Conservation (phyloP, 2,797 vertebrate genomes). For the Champsocephalus gunnari region DNA sequence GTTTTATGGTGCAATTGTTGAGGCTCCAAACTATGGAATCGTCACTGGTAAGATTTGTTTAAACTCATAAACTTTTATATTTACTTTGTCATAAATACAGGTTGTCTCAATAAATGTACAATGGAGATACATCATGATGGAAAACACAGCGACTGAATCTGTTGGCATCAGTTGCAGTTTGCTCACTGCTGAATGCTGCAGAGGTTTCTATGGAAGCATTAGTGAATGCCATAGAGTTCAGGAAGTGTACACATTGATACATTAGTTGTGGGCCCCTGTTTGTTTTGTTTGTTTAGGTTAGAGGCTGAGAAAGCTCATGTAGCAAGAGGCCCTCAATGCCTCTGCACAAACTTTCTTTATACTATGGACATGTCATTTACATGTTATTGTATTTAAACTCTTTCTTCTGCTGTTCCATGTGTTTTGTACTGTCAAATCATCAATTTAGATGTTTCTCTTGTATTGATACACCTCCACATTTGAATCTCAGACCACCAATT, state of each 20-base stretch:
- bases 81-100: neutral
- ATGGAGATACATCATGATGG: conserved; percentile 1
- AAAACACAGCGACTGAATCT: conserved; percentile 28
- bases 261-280: conserved; percentile 30
- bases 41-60: conserved; percentile 90
- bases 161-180: conserved; percentile 52
- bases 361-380: neutral
- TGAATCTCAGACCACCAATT: neutral
- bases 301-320: conserved; percentile 27
- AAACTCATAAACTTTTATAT: neutral
- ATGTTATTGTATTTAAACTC: neutral
- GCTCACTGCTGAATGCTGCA: conserved; percentile 40
- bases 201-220: conserved; percentile 56
- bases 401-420: neutral
- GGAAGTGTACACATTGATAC: conserved; percentile 55
- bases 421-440: neutral
- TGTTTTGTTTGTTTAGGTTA: conserved; percentile 42
- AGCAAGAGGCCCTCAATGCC: conserved; percentile 19
- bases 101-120: neutral
- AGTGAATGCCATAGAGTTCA: conserved; percentile 57
- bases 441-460: neutral
- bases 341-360: conserved; percentile 11
- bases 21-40: conserved; percentile 97
- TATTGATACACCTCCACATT: neutral
- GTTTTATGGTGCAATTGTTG: conserved; percentile 95